Base-by-base conservation (phyloP, 2,888 invertebrate genomes). In the Eupithecia inturbata region DNA sequence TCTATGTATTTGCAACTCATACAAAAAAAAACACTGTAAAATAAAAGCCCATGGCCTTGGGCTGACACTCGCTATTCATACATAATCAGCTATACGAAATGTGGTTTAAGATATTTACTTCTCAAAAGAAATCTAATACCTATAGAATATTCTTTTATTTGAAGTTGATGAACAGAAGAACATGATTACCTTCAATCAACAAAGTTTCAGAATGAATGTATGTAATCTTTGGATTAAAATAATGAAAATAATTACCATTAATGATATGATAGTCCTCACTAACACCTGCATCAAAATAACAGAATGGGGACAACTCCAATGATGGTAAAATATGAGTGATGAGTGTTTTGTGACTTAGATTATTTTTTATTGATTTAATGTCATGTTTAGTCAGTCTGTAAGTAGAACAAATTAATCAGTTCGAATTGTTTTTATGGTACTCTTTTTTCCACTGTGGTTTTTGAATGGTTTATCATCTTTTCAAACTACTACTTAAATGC, bases 331-430 rank as follows among this genome's bases (percentile, higher is more conserved):
- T 57, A 57, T 45, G 64, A 64, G 28, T 60, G 41, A 19, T 63
- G 63, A 60, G 28, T 33, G 60, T 70, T 67, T 72, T 53, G 28
- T 62, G 31, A 33, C 36, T 53, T 22, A 70, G 72, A 75, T 70
- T 62, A 63, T 66, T 63, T 73, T 71, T 73, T 71, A 75, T 75
- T 75, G 75, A 72, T 70, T 72, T 67, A 75, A 71, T 67, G 33
- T 60, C 69, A 67, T 57, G 66, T 62, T 75, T 53, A 33, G 36
- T 41, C 72, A 39, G 33, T 49, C 5, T 67, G 26, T 69, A 75
- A 76, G 69, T 76, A 69, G 78, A 77, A 63, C 75, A 74, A 71
- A 76, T 76, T 67, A 70, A 79, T 77, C 75, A 74, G 68, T 49
- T 64, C 72, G 71, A 72, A 70, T 70, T 36, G 41, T 70, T 72